Conservation (phyloP, 2,888 invertebrate genomes). For the Acleris sparsana region DNA sequence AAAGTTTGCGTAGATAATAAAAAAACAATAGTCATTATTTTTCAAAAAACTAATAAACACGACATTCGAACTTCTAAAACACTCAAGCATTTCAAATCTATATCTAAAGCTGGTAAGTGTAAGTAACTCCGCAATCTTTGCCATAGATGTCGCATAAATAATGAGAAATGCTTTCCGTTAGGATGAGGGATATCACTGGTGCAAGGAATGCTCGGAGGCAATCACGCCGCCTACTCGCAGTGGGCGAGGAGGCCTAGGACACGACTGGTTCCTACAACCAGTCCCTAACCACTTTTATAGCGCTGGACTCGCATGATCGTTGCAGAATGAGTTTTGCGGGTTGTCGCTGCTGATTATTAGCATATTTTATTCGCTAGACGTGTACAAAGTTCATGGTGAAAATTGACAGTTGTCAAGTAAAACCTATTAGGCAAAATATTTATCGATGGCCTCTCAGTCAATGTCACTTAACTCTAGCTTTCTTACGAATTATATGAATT, state of each 20-base stretch:
- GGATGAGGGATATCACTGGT: slow-evolving; percentile 39
- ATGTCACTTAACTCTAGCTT: background rate
- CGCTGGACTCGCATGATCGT: background rate
- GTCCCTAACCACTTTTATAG: slow-evolving; percentile 28
- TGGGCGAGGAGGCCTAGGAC: slow-evolving; percentile 32
- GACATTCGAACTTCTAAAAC: too few relatives aligned
- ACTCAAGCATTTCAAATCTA: too few relatives aligned
- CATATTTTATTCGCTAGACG: background rate
- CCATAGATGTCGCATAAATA: slow-evolving; percentile 47
- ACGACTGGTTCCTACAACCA: slow-evolving; percentile 37
- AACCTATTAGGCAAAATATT: background rate
- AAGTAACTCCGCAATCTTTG: slow-evolving; percentile 27
- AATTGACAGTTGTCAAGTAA: background rate
- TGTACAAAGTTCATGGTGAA: background rate
- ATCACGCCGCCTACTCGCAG: slow-evolving; percentile 47
- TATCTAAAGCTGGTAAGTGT: background rate
- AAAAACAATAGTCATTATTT: too few relatives aligned
- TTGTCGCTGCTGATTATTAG: slow-evolving; percentile 4
- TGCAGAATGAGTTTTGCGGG: slow-evolving; percentile 7
- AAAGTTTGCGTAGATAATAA: too few relatives aligned
- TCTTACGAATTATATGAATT: background rate
- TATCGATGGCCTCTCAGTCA: background rate
- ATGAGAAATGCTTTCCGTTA: slow-evolving; percentile 50
- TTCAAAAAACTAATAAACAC: too few relatives aligned
- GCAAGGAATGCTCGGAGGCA: slow-evolving; percentile 44